Evolutionary conservation across 2,797 vertebrate species (phyloP).

Genomic region (Malurus splendens): DNA sequence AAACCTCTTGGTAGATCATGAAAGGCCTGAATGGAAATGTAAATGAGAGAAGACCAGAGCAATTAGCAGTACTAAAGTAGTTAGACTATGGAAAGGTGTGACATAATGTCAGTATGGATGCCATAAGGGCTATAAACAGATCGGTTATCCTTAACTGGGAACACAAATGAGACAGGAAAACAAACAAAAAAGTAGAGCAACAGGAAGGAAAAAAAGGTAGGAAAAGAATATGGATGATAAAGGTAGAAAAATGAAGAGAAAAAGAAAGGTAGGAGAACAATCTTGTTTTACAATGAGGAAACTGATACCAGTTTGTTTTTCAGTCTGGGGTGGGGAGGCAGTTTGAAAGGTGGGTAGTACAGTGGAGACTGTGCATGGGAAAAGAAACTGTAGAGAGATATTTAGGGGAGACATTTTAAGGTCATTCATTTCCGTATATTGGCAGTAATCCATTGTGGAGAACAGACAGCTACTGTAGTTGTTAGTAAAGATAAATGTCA

Average conservation of each 20-base stretch:
- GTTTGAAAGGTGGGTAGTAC: neutral
- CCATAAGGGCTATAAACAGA: neutral
- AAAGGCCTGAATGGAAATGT: neutral
- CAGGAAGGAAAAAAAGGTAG: neutral
- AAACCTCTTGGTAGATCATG: neutral
- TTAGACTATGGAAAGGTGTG: neutral
- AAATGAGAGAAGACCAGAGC: neutral
- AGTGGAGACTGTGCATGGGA: neutral
- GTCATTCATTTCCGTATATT: constrained; percentile 40
- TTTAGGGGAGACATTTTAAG: constrained; percentile 51
- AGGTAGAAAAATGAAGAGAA: neutral
- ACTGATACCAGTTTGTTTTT: neutral
- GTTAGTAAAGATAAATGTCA: constrained; percentile 56
- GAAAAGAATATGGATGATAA: neutral
- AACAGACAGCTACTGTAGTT: constrained; percentile 50
- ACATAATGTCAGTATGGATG: neutral
- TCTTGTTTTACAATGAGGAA: neutral
- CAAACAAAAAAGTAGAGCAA: neutral
- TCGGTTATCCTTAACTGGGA: neutral
- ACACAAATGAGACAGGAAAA: neutral
- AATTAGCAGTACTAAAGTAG: neutral
- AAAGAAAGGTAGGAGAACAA: neutral
- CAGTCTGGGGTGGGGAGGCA: neutral
- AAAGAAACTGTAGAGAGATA: constrained; percentile 15
- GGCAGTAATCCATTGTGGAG: constrained; percentile 47